Conservation (phyloP, 2,888 invertebrate genomes). For the Eilema griseolum region DNA sequence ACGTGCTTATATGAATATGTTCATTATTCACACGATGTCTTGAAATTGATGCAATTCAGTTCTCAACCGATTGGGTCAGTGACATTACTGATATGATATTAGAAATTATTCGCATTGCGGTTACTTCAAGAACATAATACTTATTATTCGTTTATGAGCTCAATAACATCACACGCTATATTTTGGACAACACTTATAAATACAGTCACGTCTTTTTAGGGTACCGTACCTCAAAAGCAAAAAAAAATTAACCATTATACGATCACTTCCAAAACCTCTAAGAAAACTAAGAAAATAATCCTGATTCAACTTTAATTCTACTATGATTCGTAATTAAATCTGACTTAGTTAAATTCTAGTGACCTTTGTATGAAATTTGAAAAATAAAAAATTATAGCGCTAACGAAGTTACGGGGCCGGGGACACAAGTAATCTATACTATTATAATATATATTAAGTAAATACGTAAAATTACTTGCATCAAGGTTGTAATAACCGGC, state of each 20-base stretch:
- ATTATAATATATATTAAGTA: too few relatives aligned
- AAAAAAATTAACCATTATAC: too few relatives aligned
- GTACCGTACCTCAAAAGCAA: too few relatives aligned
- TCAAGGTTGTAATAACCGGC: conserved; percentile 66
- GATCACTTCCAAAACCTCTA: too few relatives aligned
- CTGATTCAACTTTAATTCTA: not conserved
- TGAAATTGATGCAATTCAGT: conserved; percentile 40
- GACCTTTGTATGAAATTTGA: not conserved
- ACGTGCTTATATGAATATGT: conserved; percentile 35
- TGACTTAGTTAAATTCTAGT: not conserved
- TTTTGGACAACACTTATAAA: not conserved
- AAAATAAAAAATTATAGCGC: not conserved
- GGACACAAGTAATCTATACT: conserved; percentile 53
- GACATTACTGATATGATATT: conserved; percentile 3
- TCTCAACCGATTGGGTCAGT: conserved; percentile 11
- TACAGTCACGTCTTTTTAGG: too few relatives aligned
- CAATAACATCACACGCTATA: not conserved
- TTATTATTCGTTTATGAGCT: not conserved
- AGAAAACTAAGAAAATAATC: not conserved
- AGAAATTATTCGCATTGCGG: not conserved
- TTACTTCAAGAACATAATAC: not conserved
- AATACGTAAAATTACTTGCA: conserved; percentile 51
- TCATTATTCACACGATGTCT: conserved; percentile 41
- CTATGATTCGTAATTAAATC: not conserved
- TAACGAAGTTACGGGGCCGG: conserved; percentile 33